These are phyloP conservation scores for Helicoverpa zea DNA, from an alignment of 1,140 invertebrate genomes.

Conservation along the genomic window DNA sequence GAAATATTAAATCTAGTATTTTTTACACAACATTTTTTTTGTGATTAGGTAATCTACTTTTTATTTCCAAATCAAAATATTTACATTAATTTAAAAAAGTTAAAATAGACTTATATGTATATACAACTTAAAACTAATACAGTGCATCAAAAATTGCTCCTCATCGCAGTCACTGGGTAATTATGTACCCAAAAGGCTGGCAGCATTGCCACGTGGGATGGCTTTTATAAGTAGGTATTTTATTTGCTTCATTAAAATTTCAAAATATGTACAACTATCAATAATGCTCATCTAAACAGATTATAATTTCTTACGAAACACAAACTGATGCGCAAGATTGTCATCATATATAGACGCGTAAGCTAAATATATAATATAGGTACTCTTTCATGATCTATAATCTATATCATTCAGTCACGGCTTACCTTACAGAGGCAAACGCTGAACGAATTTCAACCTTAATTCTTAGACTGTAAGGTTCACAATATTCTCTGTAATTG, in stretches of 20 bases:
- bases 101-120: no score
- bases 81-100: no score
- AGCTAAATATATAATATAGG: slow-evolving; percentile 19
- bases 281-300: background rate
- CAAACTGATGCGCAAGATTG: background rate
- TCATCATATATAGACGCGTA: slow-evolving; percentile 7
- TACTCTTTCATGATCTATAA: slow-evolving; percentile 25
- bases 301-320: slow-evolving; percentile 4
- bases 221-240: no score
- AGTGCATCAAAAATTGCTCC: no score
- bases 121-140: no score
- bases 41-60: no score
- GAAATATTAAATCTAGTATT: background rate
- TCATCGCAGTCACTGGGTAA: no score
- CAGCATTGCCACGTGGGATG: no score
- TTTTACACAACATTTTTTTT: background rate
- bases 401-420: slow-evolving; percentile 44
- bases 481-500: background rate
- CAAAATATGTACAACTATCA: background rate
- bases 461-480: background rate
- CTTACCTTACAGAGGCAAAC: background rate
- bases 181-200: no score
- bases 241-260: background rate
- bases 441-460: slow-evolving; percentile 2
- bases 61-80: no score